Base-by-base conservation (phyloP, 2,888 invertebrate genomes). In the Macropis europaea region DNA sequence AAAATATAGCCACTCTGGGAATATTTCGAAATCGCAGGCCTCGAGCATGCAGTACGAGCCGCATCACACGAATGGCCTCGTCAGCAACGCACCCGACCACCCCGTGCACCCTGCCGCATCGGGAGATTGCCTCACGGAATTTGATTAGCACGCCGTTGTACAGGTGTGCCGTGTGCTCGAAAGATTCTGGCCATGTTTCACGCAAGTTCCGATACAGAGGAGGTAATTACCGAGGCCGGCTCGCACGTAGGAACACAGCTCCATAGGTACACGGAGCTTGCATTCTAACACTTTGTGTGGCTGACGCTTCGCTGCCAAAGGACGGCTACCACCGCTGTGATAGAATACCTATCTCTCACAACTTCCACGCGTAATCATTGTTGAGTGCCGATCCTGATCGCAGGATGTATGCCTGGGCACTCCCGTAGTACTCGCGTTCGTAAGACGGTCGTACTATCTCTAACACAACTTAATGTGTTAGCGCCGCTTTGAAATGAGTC, bases 1-100 rank as follows among this genome's bases (percentile, higher is more conserved):
- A 75, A 80, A 80, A 77, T 75, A 73, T 81, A 56, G 50, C 70
- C 64, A 48, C 73, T 43, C 61, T n/a, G 40, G 68, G 70, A 77
- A 75, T 79, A 80, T 81, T 83, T 77, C 38, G 54, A 53, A 45
- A 45, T 30, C 30, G 63, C 34, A 4, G 56, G 22, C n/a, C 32
- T 11, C 54, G 57, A 28, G 32, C 62, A 22, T 53, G 38, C 30
- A 42, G 40, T 47, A 42, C 22, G 26, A 28, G 9, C 32, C 22
- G 32, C 30, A n/a, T n/a, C n/a, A n/a, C 57, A n/a, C 43, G 36
- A 53, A 42, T n/a, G 15, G 30, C 43, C 34, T 57, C 24, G 53
- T 45, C 26, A 7, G 30, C 11, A 26, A 11, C 17, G 0, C 26
- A 30, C 30, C 30, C n/a, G n/a, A n/a, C n/a, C n/a, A n/a, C n/a